These are phyloP conservation scores for Anas acuta DNA, from an alignment of 2,797 vertebrate species.

Conservation along the genomic window DNA sequence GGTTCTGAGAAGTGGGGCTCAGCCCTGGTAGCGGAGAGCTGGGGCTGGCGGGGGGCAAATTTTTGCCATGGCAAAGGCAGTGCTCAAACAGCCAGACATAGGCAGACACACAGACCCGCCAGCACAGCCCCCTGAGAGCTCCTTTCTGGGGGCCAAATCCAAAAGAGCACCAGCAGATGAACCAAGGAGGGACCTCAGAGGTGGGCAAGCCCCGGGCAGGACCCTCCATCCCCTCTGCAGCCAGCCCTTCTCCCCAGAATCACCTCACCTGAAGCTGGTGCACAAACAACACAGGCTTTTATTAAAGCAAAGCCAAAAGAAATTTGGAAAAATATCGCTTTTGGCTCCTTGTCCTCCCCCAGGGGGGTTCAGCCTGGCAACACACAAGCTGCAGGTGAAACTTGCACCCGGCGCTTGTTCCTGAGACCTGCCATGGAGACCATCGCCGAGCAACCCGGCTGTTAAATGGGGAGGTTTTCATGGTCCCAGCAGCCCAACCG, in stretches of 20 bases:
- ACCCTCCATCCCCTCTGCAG: background rate
- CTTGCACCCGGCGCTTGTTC: background rate
- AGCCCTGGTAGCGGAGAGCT: background rate
- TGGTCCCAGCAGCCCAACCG: background rate
- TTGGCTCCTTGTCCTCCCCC: background rate
- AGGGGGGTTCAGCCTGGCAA: background rate
- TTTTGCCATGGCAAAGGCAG: background rate
- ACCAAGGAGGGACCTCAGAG: background rate
- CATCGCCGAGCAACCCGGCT: background rate
- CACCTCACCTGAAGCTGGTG: background rate
- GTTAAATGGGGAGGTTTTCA: background rate
- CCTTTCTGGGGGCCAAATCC: background rate
- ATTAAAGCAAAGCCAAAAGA: background rate
- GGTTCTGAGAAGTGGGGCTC: background rate
- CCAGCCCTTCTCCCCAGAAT: background rate
- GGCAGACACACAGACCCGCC: too few species aligned
- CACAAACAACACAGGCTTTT: background rate
- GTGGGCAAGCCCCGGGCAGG: background rate
- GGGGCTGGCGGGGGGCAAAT: background rate
- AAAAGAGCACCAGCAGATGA: background rate
- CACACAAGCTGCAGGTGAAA: accelerated
- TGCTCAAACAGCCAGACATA: background rate
- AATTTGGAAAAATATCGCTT: background rate
- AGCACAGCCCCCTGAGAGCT: background rate
- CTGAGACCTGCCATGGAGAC: accelerated